Base-by-base conservation (phyloP, 2,888 invertebrate genomes). In the Disparrhopalites patrizii region DNA sequence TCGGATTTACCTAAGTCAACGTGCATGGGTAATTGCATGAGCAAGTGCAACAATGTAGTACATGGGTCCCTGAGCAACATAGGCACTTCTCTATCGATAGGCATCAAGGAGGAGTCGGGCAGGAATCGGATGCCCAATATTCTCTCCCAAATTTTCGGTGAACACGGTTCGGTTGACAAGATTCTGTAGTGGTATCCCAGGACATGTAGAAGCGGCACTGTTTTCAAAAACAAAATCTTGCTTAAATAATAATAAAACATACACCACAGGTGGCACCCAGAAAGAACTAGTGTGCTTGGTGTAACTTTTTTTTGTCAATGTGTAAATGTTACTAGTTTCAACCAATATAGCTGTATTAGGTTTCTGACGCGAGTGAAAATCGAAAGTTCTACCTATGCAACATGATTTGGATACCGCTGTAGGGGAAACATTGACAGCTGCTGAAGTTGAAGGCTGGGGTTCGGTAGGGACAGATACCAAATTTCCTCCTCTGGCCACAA, bases 121-220 rank as follows among this genome's bases (percentile, higher is more conserved):
- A 71, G 58, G 58, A 73, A 75, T 20, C 68, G 67, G 60, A 76
- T 75, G 40, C 76, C 76, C 52, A 76, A 60, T 20, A 75, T 68
- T 28, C 76, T 68, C 66, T 76, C 73, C 76, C 75, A 73, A 27
- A 72, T 71, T 66, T 74, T 73, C 2, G 74, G 72, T n/a, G 74
- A 71, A 54, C 72, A 73, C 25, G 69, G 72, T 23, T 75, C 75
- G 15, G 73, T 67, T 23, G 74, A 72, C 36, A 75, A 54, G 31
- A 75, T 74, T 55, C 72, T 74, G 60, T 75, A 75, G 43, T 94
- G 93, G 73, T 90, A 87, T 52, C 91, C 90, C 73, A 94, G 82
- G 27, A 95, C 92, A 77, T 93, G 91, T 69, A 95, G 81, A 70
- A 96, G 82, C 13, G 94, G 93, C 75, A 93, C 94, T 91, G 82